Evolutionary conservation across 2,113 vertebrate genomes (phyloP).

Genomic region (Corapipo altera): DNA sequence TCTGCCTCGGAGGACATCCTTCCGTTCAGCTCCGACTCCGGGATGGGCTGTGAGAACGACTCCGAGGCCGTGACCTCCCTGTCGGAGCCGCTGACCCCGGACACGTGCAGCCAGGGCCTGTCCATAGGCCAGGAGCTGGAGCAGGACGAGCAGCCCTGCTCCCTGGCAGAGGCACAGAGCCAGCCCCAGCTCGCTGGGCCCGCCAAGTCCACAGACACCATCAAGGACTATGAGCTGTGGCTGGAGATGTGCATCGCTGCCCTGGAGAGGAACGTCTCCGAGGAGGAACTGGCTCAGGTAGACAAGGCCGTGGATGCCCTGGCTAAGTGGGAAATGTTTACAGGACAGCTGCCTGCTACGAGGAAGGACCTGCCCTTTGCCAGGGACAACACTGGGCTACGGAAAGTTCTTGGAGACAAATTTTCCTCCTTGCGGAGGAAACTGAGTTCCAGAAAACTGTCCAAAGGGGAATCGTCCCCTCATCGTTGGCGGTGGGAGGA

Average conservation of each 20-base stretch:
- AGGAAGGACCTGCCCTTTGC: constrained; percentile 52
- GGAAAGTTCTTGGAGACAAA: constrained; percentile 70
- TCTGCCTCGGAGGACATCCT: constrained; percentile 32
- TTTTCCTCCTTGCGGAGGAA: constrained; percentile 70
- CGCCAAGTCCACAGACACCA: neutral
- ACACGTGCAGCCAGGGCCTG: constrained; percentile 46
- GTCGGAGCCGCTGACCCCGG: constrained; percentile 54
- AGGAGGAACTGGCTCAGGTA: constrained; percentile 69
- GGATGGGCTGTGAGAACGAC: constrained; percentile 69
- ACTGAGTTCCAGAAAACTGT: constrained; percentile 63
- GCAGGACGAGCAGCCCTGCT: constrained; percentile 37
- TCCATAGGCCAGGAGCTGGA: constrained; percentile 48
- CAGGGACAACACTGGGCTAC: constrained; percentile 42
- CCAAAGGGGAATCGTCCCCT: constrained; percentile 52
- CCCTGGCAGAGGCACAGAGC: neutral
- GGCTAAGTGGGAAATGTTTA: constrained; percentile 72
- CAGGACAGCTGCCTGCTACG: constrained; percentile 45
- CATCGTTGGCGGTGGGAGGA: constrained; percentile 50
- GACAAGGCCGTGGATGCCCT: constrained; percentile 64
- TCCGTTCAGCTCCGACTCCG: constrained; percentile 60
- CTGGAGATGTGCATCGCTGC: constrained; percentile 68
- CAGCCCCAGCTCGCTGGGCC: neutral
- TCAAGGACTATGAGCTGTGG: constrained; percentile 69
- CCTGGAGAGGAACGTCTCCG: constrained; percentile 63
- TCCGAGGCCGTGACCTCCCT: constrained; percentile 60